Base-by-base conservation (phyloP, 2,888 invertebrate genomes). In the Lutraria lutraria region DNA sequence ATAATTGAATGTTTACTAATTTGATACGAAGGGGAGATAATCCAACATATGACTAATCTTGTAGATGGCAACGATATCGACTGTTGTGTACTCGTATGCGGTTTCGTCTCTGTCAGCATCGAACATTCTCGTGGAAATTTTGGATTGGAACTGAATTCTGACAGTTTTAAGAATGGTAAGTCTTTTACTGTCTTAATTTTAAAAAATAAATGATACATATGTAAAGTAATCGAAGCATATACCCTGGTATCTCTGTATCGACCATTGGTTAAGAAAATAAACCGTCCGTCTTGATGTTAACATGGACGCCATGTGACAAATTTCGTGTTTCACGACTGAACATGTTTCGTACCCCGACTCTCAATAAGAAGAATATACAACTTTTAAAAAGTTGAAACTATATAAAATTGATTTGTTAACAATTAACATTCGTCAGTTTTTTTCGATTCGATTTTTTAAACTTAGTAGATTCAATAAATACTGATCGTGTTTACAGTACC, bases 281-380 rank as follows among this genome's bases (percentile, higher is more conserved):
- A 25, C 15, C 31, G 19, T 19, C 15, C 21, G 81, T 10, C n/a
- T 52, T 68, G 29, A 29, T 34, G 63, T 68, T 43, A 76, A 52
- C 76, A 85, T 85, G 85, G 85, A 85, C 79, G 85, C 85, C 85
- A 85, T 85, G 85, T 85, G 85, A 85, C 83, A 83, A 83, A 31
- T 52, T n/a, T 53, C 34, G 43, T 52, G 34, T 21, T 53, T 85
- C 85, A 72, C 85, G 85, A 85, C 52, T 76, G 54, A 72, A 85
- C 85, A 85, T 85, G 85, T 72, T 85, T 54, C 29, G 12, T 56
- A 25, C 16, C 43, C 3, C 68, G n/a, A 25, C 81, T 4, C 15
- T 81, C 52, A 52, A 53, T 53, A 6, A 19, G 0, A 0, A 10
- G 19, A 31, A 21, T 25, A 34, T 29, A 0, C 12, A 56, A 31